Conservation (phyloP, 2,797 vertebrate species). For the Amphiprion clarkii region DNA sequence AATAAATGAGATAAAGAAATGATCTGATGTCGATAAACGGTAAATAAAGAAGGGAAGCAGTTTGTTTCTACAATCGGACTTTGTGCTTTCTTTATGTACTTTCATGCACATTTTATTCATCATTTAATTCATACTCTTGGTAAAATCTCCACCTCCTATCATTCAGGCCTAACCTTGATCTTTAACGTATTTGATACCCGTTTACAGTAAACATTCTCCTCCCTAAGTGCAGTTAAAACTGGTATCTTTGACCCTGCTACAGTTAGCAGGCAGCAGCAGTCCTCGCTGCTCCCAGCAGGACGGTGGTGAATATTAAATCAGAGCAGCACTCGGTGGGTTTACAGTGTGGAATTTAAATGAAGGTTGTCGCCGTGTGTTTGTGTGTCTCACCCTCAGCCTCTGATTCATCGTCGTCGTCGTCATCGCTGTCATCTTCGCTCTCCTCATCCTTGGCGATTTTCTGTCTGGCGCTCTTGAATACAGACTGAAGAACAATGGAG, state of each 20-base stretch:
- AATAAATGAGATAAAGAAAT: no score
- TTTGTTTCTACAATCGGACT: no score
- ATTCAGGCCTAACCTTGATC: no score
- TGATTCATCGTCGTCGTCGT: slow-evolving; percentile 93
- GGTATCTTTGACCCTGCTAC: not conserved
- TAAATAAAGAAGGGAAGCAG: no score
- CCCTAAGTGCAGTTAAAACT: no score
- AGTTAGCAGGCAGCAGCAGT: not conserved
- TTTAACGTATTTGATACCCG: not conserved
- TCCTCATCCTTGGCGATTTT: slow-evolving; percentile 99
- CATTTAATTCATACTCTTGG: no score
- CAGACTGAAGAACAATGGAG: slow-evolving; percentile 98
- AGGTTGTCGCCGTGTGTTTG: not conserved
- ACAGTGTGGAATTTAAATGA: slow-evolving; percentile 9
- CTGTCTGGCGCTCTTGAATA: slow-evolving; percentile 97
- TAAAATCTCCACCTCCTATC: no score
- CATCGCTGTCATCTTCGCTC: slow-evolving; percentile 95
- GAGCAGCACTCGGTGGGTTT: not conserved
- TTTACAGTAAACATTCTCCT: not conserved
- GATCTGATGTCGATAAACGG: no score
- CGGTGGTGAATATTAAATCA: not conserved
- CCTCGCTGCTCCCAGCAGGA: not conserved
- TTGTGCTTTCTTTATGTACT: no score
- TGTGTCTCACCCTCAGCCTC: slow-evolving; percentile 91
- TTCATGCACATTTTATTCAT: not conserved